These are phyloP conservation scores for Mesochorus sp. DNA, from an alignment of 2,888 invertebrate genomes.

Conservation along the genomic window DNA sequence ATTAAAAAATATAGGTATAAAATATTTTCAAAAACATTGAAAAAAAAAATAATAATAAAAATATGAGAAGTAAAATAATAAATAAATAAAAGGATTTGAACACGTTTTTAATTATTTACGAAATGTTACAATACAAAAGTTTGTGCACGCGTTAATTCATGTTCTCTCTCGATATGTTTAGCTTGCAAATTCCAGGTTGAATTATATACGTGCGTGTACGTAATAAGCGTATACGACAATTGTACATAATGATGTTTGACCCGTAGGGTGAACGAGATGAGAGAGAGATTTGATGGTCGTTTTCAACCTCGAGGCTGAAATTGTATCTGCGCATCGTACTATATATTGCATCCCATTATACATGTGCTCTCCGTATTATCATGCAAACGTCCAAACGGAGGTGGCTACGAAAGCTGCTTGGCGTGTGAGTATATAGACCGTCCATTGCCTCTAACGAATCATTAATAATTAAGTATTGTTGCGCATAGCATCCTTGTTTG, in stretches of 20 bases:
- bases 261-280: conserved; percentile 41
- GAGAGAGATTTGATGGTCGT: conserved; percentile 68
- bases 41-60: too few relatives aligned
- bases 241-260: conserved; percentile 69
- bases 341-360: conserved; percentile 64
- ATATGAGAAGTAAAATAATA: too few relatives aligned
- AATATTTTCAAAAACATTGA: too few relatives aligned
- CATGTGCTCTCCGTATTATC: conserved; percentile 39
- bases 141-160: not conserved
- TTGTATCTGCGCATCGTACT: conserved; percentile 62
- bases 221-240: conserved; percentile 69
- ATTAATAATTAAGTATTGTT: conserved; percentile 63
- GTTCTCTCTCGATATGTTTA: not conserved
- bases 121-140: not conserved
- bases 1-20: too few relatives aligned
- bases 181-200: conserved; percentile 14
- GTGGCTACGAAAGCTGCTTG: conserved; percentile 1
- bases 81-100: too few relatives aligned
- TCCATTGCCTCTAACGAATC: conserved; percentile 27
- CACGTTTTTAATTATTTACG: not conserved
- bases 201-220: conserved; percentile 61
- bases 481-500: conserved; percentile 6
- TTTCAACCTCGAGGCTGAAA: conserved; percentile 59
- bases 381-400: conserved; percentile 34
- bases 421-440: not conserved